Percentiles rank a stretch among this genome's conserved stretches.
Evolutionary conservation across 2,797 vertebrate species (phyloP).

Genomic region (Geotrypetes seraphini): DNA sequence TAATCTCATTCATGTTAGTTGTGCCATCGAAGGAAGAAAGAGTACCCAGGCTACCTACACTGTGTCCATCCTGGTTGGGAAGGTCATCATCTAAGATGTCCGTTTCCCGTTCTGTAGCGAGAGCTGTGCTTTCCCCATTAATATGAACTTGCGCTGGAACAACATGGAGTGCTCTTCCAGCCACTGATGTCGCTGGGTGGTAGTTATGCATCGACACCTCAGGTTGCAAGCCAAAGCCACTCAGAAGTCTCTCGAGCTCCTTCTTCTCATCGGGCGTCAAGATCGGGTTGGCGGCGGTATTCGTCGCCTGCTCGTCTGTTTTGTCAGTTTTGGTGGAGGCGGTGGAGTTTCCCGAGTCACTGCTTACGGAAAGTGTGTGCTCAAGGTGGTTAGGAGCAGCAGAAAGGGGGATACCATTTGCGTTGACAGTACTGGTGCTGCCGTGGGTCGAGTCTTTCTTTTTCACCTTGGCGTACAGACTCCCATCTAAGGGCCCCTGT

Average conservation of each 20-base stretch:
- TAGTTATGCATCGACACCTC: constrained; percentile 68
- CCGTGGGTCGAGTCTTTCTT: constrained; percentile 88
- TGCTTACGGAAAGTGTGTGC: constrained; percentile 92
- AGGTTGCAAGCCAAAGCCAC: constrained; percentile 67
- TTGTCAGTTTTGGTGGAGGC: constrained; percentile 94
- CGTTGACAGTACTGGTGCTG: constrained; percentile 47
- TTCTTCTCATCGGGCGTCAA: constrained; percentile 77
- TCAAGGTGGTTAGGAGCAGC: constrained; percentile 68
- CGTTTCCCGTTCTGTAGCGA: constrained; percentile 79
- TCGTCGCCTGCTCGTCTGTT: constrained; percentile 72
- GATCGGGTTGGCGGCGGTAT: constrained; percentile 31
- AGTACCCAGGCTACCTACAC: constrained; percentile 83
- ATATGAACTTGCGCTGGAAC: constrained; percentile 92
- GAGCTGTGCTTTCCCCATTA: constrained; percentile 60
- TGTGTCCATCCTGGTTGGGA: constrained; percentile 82
- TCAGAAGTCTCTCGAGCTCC: constrained; percentile 89
- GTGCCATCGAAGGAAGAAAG: constrained; percentile 82
- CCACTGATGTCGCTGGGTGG: constrained; percentile 35
- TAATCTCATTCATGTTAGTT: constrained; percentile 44
- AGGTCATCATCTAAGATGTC: constrained; percentile 95
- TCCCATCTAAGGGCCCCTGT: constrained; percentile 90
- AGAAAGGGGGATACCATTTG: constrained; percentile 59
- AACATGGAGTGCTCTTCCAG: constrained; percentile 56
- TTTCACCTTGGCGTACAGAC: constrained; percentile 94
- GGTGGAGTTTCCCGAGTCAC: constrained; percentile 92